Base-by-base conservation (phyloP, 2,113 vertebrate genomes). In the Bucco capensis region DNA sequence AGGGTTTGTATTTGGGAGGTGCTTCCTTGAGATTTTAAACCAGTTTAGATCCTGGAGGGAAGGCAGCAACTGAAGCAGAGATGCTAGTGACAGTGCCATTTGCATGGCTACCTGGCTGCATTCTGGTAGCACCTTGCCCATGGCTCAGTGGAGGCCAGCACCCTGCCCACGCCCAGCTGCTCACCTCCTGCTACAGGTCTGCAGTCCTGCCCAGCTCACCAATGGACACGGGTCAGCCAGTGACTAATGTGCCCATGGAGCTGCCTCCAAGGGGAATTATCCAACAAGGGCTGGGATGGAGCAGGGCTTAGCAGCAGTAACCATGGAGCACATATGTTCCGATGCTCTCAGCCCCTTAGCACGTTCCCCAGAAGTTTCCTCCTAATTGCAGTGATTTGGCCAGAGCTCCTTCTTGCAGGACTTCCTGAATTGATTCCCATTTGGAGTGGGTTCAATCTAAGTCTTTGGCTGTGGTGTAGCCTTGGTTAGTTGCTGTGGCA, bases 291-390 rank as follows among this genome's bases (percentile, higher is more conserved):
- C 67, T 19, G 67, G 42, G 81, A 57, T 1, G 4, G 56, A 35
- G 87, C 84, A 25, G 84, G 79, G 38, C 2, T 22, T 21, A 50
- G 70, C 5, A 0, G 54, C 92, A 8, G 53, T 2, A 28, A 19
- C 15, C 27, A 1, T 19, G 82, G 67, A 80, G 65, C 35, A 6
- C 1, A 1, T 61, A 19, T 2, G 0, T 25, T 57, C 58, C 1
- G 46, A 12, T 76, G 76, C 64, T 21, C 0, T 1, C 18, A 80
- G 37, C 71, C 49, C 61, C 44, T 6, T 19, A 10, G 78, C 46
- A 4, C 17, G 3, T 51, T 77, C 64, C 50, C 1, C 1, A 33
- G 46, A 27, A 81, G 64, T 21, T 53, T 56, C 76, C 86, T 94
- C 86, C 83, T 62, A 11, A 5, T 37, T 30, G 65, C 56, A 46